phyloP scores from a whole-genome alignment of 1,140 invertebrate species.

The Papilio polytes region DNA sequence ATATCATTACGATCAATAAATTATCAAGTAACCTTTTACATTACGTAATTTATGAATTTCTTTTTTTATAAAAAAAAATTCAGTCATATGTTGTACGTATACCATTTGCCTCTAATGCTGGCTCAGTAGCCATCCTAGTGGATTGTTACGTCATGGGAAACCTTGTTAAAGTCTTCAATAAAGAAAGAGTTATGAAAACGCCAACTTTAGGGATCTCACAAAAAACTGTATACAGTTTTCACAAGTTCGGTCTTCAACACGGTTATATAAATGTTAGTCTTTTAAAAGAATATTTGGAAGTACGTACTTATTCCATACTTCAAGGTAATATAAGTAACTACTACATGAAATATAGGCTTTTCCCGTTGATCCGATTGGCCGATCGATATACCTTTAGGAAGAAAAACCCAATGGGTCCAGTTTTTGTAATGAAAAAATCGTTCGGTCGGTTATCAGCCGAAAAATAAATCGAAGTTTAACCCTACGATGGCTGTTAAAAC shows the following conservation, averaged over 20 bases:
- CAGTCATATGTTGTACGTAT: conserved; percentile 56
- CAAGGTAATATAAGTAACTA: no score
- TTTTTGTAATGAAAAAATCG: no score
- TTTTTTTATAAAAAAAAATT: no score
- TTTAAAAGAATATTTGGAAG: conserved; percentile 45
- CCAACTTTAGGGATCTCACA: conserved; percentile 66
- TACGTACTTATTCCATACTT: no score
- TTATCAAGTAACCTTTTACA: no score
- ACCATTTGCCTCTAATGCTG: conserved; percentile 56
- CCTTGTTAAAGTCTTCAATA: conserved; percentile 69
- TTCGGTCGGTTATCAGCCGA: no score
- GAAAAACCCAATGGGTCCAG: no score
- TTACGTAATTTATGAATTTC: no score
- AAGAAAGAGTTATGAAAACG: conserved; percentile 79
- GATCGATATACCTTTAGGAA: no score
- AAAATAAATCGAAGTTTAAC: conserved; percentile 11
- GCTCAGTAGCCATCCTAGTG: conserved; percentile 25
- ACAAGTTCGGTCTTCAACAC: conserved; percentile 66
- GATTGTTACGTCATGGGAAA: conserved; percentile 69
- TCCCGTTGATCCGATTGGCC: no score
- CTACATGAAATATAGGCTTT: no score
- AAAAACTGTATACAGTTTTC: conserved; percentile 69
- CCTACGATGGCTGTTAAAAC: conserved; percentile 24
- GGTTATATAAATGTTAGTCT: conserved; percentile 73
- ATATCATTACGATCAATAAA: no score